phyloP scores from a whole-genome alignment of 2,113 vertebrate genomes.

The Brienomyrus brachyistius region DNA sequence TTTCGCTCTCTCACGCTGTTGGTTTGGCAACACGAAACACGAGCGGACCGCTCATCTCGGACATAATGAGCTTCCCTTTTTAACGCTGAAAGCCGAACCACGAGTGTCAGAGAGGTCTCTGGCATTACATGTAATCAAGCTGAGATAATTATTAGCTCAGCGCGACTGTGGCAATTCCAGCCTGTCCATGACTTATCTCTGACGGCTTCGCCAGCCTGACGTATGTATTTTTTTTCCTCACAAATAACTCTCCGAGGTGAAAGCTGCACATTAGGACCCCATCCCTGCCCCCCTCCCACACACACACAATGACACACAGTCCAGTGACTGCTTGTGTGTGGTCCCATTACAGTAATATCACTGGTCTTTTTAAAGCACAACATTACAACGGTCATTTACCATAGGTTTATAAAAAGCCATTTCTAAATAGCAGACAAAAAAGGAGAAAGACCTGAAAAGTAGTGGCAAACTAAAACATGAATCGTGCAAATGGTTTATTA shows the following conservation, averaged over 20 bases:
- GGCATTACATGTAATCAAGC: slow-evolving; percentile 41
- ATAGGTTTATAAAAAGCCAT: not conserved
- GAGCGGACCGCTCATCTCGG: slow-evolving; percentile 33
- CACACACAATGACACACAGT: not conserved
- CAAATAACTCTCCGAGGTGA: slow-evolving; percentile 30
- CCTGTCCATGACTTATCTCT: slow-evolving; percentile 29
- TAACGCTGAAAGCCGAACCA: slow-evolving; percentile 31
- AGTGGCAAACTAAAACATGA: not conserved
- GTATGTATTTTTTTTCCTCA: slow-evolving; percentile 13
- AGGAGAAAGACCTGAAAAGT: not conserved
- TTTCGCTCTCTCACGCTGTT: not conserved
- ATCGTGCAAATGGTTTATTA: not conserved
- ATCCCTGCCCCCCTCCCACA: not conserved
- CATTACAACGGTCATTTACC: not conserved
- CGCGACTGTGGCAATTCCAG: slow-evolving; percentile 22
- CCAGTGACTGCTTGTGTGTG: not conserved
- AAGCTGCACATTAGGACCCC: slow-evolving; percentile 11
- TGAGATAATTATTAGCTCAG: slow-evolving; percentile 41
- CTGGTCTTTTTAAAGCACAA: not conserved
- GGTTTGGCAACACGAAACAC: slow-evolving; percentile 19
- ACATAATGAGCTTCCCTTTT: slow-evolving; percentile 37
- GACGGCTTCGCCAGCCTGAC: slow-evolving; percentile 31
- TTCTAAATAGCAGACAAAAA: not conserved
- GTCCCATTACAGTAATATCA: not conserved
- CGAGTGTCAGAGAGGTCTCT: slow-evolving; percentile 44